These are phyloP conservation scores for Nemotelus nigrinus DNA, from an alignment of 2,888 invertebrate genomes.

Conservation along the genomic window DNA sequence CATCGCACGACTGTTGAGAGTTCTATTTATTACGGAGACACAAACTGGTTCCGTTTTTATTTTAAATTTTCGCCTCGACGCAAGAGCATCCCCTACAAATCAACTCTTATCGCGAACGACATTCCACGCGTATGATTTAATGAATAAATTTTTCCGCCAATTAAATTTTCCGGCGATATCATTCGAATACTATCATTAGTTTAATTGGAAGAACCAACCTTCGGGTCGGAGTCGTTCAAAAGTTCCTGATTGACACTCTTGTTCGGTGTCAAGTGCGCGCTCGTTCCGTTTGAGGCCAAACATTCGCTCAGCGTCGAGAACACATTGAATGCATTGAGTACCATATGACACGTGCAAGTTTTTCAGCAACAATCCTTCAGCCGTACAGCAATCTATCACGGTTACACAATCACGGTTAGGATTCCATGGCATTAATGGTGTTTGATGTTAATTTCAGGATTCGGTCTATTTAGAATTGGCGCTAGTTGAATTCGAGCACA, in stretches of 20 bases:
- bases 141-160: slow-evolving; percentile 20
- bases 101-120: no score
- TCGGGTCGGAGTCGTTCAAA: not conserved
- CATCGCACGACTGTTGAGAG: no score
- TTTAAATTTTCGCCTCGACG: no score
- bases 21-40: no score
- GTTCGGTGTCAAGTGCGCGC: slow-evolving; percentile 36
- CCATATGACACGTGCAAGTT: slow-evolving; percentile 32
- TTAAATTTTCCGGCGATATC: slow-evolving; percentile 11
- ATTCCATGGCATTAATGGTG: slow-evolving; percentile 13
- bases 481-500: not conserved
- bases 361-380: not conserved
- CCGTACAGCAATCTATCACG: slow-evolving; percentile 13
- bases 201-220: slow-evolving; percentile 24
- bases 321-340: not conserved
- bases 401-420: slow-evolving; percentile 28
- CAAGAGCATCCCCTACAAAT: no score
- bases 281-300: slow-evolving; percentile 32
- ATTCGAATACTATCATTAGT: slow-evolving; percentile 31
- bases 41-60: no score
- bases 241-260: slow-evolving; percentile 42
- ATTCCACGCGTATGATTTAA: slow-evolving; percentile 1
- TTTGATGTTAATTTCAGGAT: slow-evolving; percentile 15
- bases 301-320: slow-evolving; percentile 19
- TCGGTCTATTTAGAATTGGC: not conserved